Base-by-base conservation (phyloP, 1,140 invertebrate species). In the Samia ricini region DNA sequence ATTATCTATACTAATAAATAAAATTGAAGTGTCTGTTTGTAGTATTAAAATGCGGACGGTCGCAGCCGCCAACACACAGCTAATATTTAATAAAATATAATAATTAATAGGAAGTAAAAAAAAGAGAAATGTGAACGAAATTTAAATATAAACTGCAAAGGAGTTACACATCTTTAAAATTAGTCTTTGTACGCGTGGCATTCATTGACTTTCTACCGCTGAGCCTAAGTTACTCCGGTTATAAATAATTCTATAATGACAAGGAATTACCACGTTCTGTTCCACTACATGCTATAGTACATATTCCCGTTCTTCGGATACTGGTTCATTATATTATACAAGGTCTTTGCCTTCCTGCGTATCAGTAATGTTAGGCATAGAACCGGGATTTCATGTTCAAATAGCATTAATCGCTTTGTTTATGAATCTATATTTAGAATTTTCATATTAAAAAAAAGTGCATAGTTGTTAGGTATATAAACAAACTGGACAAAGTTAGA, bases 211-310 rank as follows among this genome's bases (percentile, higher is more conserved):
- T 72, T 74, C 64, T 64, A 63, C 63, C 63, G 54, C 15, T 68
- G 65, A 64, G 68, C 68, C 58, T 22, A 63, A 60, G 66, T 49
- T 63, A 64, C 64, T 67, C 66, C 63, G 66, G 77, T 79, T 88
- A 88, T 88, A 86, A 88, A 88, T 88, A 88, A 85, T 82, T 79
- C 71, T 64, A 76, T 88, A 88, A 88, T 86, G 81, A 88, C 83
- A 88, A 88, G 82, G 79, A 88, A 86, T 86, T 86, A 88, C 83
- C 72, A 69, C 77, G 73, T 78, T 79, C 74, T 76, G 69, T 79
- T 72, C 74, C 72, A 69, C 72, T 73, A 74, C 75, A 76, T 57
- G 63, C 26, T n/a, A n/a, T 42, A 12, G 33, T 68, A 67, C 66
- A 64, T 63, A 64, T 71, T 68, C 61, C 68, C 68, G 64, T 69